phyloP scores from a whole-genome alignment of 2,113 vertebrate genomes.

The Scophthalmus maximus region DNA sequence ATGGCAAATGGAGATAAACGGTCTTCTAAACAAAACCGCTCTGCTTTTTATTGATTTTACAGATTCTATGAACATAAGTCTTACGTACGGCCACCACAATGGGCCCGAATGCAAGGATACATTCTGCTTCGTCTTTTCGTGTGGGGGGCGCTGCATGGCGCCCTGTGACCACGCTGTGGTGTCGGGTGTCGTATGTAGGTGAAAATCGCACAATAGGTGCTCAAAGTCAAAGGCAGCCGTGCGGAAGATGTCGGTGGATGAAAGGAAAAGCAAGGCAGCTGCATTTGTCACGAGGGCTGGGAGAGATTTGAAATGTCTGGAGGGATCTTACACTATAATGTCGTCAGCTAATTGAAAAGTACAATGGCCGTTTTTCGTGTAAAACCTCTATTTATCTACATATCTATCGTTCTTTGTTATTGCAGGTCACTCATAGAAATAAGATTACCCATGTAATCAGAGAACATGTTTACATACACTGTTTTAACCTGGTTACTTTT shows the following conservation, averaged over 20 bases:
- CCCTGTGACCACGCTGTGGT: slow-evolving; percentile 49
- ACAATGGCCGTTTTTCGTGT: slow-evolving; percentile 3
- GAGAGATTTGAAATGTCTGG: slow-evolving; percentile 34
- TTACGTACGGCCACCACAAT: background rate
- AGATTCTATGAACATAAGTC: background rate
- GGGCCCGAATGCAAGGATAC: background rate
- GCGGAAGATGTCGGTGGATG: slow-evolving; percentile 40
- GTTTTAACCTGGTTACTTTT: background rate
- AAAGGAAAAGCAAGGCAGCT: slow-evolving; percentile 52
- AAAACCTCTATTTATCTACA: background rate
- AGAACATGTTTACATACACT: background rate
- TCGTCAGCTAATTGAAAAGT: slow-evolving; percentile 23
- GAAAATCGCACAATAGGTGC: slow-evolving; percentile 51
- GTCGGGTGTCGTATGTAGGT: slow-evolving; percentile 59
- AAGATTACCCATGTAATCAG: background rate
- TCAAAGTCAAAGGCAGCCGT: slow-evolving; percentile 74
- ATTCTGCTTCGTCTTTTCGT: slow-evolving; percentile 30
- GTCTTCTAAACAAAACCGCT: slow-evolving; percentile 51
- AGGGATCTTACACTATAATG: slow-evolving; percentile 13
- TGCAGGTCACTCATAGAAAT: background rate
- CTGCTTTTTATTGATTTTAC: slow-evolving; percentile 30
- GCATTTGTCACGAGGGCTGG: slow-evolving; percentile 65
- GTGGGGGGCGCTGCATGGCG: slow-evolving; percentile 13
- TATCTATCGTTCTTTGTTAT: background rate
- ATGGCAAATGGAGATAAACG: slow-evolving; percentile 66